Evolutionary conservation across 1,140 invertebrate genomes (phyloP).

Genomic region (Drosophila dunni): DNA sequence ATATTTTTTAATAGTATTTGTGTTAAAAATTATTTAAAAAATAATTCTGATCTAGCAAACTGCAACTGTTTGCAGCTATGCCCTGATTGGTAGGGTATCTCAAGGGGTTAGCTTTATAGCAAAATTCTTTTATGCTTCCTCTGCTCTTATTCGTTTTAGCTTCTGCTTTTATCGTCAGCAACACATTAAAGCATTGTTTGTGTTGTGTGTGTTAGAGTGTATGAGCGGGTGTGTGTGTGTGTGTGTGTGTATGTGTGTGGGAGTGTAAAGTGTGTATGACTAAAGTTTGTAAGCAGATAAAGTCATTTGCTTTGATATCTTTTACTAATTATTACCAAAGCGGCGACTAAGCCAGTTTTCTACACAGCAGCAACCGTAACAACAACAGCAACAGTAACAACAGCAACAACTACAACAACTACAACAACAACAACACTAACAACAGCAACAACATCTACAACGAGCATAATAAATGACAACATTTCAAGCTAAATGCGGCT

Average conservation of each 20-base stretch:
- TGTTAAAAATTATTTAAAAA: too few species aligned
- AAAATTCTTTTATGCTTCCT: slow-evolving; percentile 15
- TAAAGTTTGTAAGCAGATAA: slow-evolving; percentile 75
- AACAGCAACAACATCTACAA: slow-evolving; percentile 47
- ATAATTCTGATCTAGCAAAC: neutral
- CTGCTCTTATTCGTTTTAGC: slow-evolving; percentile 2
- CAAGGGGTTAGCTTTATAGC: slow-evolving; percentile 19
- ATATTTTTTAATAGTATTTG: too few species aligned
- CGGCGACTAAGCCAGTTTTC: slow-evolving; percentile 66
- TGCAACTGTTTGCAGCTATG: too few species aligned
- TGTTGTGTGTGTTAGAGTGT: slow-evolving; percentile 18
- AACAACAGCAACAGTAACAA: slow-evolving; percentile 30
- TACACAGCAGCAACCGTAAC: slow-evolving; percentile 32
- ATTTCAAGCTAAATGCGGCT: slow-evolving; percentile 78
- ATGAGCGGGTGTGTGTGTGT: slow-evolving; percentile 22
- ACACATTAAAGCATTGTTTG: slow-evolving; percentile 63
- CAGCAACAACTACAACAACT: slow-evolving; percentile 26
- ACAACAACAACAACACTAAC: slow-evolving; percentile 36
- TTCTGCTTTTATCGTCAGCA: slow-evolving; percentile 40
- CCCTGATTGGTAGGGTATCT: slow-evolving; percentile 7
- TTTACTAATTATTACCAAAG: slow-evolving; percentile 80
- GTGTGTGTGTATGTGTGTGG: slow-evolving; percentile 17
- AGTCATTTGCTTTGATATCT: slow-evolving; percentile 83
- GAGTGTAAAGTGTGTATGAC: slow-evolving; percentile 45
- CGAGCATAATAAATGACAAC: slow-evolving; percentile 78